Conservation (phyloP, 2,797 vertebrate species). For the Prionace glauca region DNA sequence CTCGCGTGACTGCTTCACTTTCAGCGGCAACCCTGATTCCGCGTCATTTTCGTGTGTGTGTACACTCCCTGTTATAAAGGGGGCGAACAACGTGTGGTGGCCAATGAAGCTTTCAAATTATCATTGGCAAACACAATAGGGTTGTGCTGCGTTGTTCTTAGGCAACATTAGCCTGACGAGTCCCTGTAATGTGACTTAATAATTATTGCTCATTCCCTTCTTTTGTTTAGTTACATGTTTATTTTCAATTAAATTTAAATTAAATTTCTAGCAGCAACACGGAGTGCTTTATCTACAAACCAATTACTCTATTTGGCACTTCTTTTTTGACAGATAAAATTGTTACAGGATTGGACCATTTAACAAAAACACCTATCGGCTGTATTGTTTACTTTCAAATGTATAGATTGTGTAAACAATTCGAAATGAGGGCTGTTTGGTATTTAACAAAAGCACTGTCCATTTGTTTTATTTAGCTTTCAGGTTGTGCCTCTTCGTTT, state of each 20-base stretch:
- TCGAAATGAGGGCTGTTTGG: neutral
- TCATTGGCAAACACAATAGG: conserved; percentile 30
- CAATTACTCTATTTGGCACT: neutral
- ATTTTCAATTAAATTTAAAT: conserved; percentile 25
- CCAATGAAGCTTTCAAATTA: conserved; percentile 30
- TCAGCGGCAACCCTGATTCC: conserved; percentile 3
- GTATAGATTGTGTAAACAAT: no score
- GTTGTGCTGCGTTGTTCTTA: conserved; percentile 12
- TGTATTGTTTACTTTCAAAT: neutral
- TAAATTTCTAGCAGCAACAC: neutral
- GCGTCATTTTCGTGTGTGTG: neutral
- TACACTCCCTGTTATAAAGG: neutral
- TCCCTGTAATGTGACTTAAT: conserved; percentile 25
- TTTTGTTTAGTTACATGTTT: conserved; percentile 26
- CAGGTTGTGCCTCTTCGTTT: neutral
- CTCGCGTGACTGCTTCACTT: conserved; percentile 15
- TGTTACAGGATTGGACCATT: neutral
- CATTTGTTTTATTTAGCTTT: neutral
- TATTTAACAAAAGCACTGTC: neutral
- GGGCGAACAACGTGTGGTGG: neutral
- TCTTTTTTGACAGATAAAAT: neutral
- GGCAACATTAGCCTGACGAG: conserved; percentile 2
- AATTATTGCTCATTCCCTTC: conserved; percentile 8
- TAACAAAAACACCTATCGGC: neutral
- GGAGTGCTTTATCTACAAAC: neutral